These are phyloP conservation scores for Columba guinea DNA, from an alignment of 2,797 vertebrate genomes.

Conservation along the genomic window DNA sequence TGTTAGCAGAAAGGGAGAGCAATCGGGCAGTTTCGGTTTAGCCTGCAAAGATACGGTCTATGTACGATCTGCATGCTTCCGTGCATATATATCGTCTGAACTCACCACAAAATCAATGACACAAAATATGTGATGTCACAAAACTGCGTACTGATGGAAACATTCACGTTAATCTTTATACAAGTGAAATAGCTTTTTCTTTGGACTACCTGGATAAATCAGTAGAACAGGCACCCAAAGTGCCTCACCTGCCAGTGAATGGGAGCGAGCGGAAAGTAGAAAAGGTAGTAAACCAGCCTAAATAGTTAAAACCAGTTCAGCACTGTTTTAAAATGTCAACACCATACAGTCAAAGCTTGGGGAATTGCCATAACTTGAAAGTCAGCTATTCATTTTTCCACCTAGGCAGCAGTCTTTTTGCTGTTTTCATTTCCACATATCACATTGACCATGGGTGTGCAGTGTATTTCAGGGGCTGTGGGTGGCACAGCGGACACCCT, in stretches of 20 bases:
- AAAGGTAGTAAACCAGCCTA: not conserved
- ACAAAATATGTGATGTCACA: not conserved
- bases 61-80: not conserved
- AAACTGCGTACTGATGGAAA: not conserved
- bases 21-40: not conserved
- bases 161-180: not conserved
- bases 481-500: not conserved
- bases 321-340: not conserved
- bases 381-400: not conserved
- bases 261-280: not conserved
- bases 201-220: not conserved
- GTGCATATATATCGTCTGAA: not conserved
- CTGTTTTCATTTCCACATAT: not conserved
- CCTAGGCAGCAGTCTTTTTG: not conserved
- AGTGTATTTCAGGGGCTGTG: rapidly evolving
- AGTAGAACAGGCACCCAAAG: not conserved
- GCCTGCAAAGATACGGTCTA: not conserved
- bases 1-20: not conserved
- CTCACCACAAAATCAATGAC: not conserved
- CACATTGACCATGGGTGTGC: too few relatives aligned
- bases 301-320: not conserved
- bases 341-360: not conserved
- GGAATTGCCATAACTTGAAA: not conserved
- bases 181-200: not conserved
- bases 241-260: not conserved